phyloP scores from a whole-genome alignment of 2,113 vertebrate genomes.

The Salvelinus sp. region DNA sequence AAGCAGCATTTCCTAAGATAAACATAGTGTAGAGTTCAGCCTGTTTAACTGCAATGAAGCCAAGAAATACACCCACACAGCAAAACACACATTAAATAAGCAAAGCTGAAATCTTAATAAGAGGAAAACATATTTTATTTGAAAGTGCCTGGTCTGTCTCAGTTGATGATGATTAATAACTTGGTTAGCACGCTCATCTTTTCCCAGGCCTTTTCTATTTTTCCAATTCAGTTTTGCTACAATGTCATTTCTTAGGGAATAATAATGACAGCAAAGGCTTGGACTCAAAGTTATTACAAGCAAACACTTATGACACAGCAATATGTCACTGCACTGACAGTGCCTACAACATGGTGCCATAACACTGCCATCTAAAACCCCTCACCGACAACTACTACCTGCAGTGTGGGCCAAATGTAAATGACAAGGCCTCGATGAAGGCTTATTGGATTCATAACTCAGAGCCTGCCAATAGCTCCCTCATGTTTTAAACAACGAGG shows the following conservation, averaged over 20 bases:
- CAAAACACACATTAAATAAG: neutral
- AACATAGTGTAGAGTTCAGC: neutral
- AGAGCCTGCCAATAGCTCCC: constrained; percentile 60
- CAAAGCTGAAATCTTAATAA: neutral
- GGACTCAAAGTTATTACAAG: constrained; percentile 23
- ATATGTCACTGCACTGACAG: constrained; percentile 30
- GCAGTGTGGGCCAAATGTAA: constrained; percentile 51
- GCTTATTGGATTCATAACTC: constrained; percentile 66
- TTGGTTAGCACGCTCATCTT: constrained; percentile 1
- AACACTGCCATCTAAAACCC: constrained; percentile 27
- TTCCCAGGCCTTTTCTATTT: neutral
- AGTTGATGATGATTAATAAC: constrained; percentile 39
- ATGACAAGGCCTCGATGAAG: constrained; percentile 52
- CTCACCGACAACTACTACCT: constrained; percentile 31
- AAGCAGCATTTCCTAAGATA: constrained; percentile 8
- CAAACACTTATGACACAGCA: constrained; percentile 28
- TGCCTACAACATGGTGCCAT: constrained; percentile 31
- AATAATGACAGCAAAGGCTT: constrained; percentile 26
- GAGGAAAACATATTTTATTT: neutral
- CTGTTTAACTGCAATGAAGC: neutral
- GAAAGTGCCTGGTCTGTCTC: neutral
- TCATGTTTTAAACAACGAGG: constrained; percentile 69
- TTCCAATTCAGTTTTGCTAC: neutral
- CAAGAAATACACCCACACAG: neutral
- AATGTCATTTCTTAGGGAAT: constrained; percentile 20